Conservation (phyloP, 2,113 vertebrate species). For the Picathartes gymnocephalus region DNA sequence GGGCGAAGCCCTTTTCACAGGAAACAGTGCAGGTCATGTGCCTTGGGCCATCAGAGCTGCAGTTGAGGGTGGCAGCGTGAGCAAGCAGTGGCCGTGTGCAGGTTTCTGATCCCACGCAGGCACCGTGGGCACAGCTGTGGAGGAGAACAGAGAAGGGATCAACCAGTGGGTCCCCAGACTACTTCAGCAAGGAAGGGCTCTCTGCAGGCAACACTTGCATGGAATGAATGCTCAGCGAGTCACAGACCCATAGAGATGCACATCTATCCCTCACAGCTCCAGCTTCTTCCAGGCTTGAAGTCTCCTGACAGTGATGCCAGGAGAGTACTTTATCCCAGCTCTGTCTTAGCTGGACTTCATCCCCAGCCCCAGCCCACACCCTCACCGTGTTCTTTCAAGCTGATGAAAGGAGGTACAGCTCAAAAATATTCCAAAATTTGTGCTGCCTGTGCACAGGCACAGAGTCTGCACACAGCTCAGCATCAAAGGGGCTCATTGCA, state of each 20-base stretch:
- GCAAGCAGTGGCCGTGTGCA: slow-evolving; percentile 70
- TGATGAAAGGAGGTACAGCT: background rate
- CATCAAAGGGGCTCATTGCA: background rate
- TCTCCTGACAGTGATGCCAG: background rate
- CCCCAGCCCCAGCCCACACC: background rate
- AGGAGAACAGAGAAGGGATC: background rate
- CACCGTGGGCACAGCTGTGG: slow-evolving; percentile 38
- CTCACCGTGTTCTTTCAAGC: background rate
- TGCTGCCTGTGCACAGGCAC: background rate
- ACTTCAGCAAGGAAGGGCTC: background rate
- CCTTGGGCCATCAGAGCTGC: slow-evolving; percentile 34
- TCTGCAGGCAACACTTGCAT: accelerated
- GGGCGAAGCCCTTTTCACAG: slow-evolving; percentile 79
- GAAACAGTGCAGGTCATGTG: slow-evolving; percentile 72
- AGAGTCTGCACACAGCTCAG: background rate
- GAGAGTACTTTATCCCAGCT: background rate
- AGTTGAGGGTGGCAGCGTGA: slow-evolving; percentile 76
- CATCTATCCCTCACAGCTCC: background rate
- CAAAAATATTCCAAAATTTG: background rate
- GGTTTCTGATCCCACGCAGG: slow-evolving; percentile 43
- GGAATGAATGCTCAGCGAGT: background rate
- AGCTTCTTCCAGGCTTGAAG: background rate
- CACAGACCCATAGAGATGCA: background rate
- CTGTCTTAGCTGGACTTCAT: background rate
- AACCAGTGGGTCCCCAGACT: background rate